These are phyloP conservation scores for Agonopterix arenella DNA, from an alignment of 2,888 invertebrate genomes.

Conservation along the genomic window DNA sequence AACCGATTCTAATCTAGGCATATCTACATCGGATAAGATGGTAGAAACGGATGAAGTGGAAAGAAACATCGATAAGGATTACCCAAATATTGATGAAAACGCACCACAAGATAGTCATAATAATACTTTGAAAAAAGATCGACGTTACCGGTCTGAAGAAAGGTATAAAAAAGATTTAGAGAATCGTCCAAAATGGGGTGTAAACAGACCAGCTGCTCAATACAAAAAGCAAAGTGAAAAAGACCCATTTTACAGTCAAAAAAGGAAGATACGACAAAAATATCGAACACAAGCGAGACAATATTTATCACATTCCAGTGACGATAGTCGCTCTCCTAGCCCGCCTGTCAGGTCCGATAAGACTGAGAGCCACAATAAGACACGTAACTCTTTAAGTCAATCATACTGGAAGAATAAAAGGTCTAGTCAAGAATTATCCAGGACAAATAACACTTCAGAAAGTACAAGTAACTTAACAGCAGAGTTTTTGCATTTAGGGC, in stretches of 20 bases:
- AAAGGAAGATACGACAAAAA: conserved; percentile 81
- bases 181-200: conserved; percentile 85
- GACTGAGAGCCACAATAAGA: conserved; percentile 46
- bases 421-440: conserved; percentile 59
- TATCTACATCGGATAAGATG: conserved; percentile 41
- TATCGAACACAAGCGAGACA: conserved; percentile 76
- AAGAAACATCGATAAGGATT: conserved; percentile 70
- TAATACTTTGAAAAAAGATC: conserved; percentile 68
- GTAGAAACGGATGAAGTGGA: conserved; percentile 51
- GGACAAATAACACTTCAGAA: conserved; percentile 40
- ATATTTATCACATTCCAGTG: conserved; percentile 77
- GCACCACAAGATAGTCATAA: conserved; percentile 69
- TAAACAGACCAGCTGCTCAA: conserved; percentile 85
- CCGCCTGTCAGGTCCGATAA: conserved; percentile 61
- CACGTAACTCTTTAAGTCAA: conserved; percentile 66
- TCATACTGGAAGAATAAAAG: conserved; percentile 70
- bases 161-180: conserved; percentile 76
- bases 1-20: conserved; percentile 68
- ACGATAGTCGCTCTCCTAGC: conserved; percentile 78
- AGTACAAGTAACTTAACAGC: conserved; percentile 55
- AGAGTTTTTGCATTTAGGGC: conserved; percentile 70
- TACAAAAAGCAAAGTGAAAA: conserved; percentile 94
- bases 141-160: conserved; percentile 72
- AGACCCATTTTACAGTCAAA: conserved; percentile 88
- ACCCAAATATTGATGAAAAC: conserved; percentile 67